Base-by-base conservation (phyloP, 2,888 invertebrate species). In the Ephialtes manifestator region DNA sequence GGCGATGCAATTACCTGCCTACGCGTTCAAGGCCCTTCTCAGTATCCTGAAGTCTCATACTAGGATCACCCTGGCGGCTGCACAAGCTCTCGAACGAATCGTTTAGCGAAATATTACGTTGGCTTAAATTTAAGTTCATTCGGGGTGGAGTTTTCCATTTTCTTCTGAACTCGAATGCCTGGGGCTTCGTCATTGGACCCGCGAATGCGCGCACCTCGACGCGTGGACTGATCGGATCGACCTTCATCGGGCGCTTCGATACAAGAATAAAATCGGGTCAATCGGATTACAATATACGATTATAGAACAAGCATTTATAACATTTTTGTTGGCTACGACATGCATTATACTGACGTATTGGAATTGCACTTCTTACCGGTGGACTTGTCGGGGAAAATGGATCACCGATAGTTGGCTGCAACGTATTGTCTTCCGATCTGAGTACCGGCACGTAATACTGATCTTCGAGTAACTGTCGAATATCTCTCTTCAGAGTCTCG, bases 21-120 rank as follows among this genome's bases (percentile, higher is more conserved):
- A 98, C 96, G 89, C 96, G 94, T 94, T 99, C 99, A n/a, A 98
- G 95, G 0, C 99, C 99, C 92, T 98, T 99, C 81, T 97, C 96
- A 43, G 96, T 95, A 92, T 99, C 98, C 71, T 96, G 95, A 11
- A 97, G 94, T 60, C 96, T 89, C 46, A 78, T 70, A 43, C 63
- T 39, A 15, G 78, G 74, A 81, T 87, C 80, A 24, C 43, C 67
- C 8, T 60, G n/a, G 43, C 74, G 82, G 63, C 76, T 77, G 11
- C 48, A 46, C 74, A 81, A 51, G 31, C 35, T 81, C 43, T 31
- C 82, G 63, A 86, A 87, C 8, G 87, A 87, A 75, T 88, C 88
- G 74, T 87, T 88, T 13, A 87, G 51, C 11, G 87, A 86, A 13
- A 51, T 75, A 28, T 76, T 65, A 15, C 83, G 67, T 53, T 83